These are phyloP conservation scores for Stercorarius parasiticus DNA, from an alignment of 2,113 vertebrate genomes.

Conservation along the genomic window DNA sequence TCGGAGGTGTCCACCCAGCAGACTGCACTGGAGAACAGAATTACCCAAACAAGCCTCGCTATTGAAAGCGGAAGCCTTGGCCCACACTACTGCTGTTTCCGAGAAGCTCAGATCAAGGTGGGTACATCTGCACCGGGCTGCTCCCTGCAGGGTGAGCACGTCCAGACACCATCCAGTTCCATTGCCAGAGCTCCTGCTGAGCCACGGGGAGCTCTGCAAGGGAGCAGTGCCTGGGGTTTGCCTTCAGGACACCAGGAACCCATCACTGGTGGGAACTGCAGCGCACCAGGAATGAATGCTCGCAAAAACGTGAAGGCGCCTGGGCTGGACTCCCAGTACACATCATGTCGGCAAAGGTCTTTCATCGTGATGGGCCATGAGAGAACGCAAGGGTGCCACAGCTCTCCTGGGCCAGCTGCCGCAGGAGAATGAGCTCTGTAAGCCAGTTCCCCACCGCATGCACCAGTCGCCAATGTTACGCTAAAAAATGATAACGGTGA, in stretches of 20 bases:
- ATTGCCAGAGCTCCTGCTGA: not conserved
- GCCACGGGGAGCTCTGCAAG: not conserved
- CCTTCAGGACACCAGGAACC: not conserved
- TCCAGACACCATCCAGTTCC: not conserved
- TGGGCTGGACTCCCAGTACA: not conserved
- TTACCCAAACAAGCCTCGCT: not conserved
- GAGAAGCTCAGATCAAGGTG: not conserved
- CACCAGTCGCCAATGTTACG: not conserved
- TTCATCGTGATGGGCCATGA: not conserved
- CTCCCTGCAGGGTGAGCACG: not conserved
- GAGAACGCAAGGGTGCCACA: not conserved
- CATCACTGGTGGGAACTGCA: not conserved
- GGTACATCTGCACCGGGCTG: not conserved
- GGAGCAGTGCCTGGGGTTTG: not conserved
- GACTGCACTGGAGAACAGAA: not conserved
- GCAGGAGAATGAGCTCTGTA: not conserved
- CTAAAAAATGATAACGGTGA: not conserved
- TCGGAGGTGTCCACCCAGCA: not conserved
- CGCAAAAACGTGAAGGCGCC: not conserved
- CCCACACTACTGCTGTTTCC: not conserved
- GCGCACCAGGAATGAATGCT: not conserved
- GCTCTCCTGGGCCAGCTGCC: not conserved
- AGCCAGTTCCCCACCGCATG: slow-evolving; percentile 2
- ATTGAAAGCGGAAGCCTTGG: not conserved
- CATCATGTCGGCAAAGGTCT: not conserved